phyloP scores from a whole-genome alignment of 2,113 vertebrate genomes.

The Zapus hudsonius region DNA sequence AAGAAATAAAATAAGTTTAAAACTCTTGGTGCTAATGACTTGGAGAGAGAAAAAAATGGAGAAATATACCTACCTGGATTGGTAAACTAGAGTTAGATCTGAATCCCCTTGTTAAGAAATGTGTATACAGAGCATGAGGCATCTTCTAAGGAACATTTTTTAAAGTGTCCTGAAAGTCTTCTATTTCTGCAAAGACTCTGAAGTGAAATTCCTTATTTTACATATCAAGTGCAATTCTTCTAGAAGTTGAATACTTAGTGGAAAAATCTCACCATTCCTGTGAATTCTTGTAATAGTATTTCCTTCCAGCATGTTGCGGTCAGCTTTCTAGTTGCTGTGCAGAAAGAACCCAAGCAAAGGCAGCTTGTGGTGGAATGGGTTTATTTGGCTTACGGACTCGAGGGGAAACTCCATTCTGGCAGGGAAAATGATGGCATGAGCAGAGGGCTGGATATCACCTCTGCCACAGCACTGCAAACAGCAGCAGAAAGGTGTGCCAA shows the following conservation, averaged over 20 bases:
- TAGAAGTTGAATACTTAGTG: not conserved
- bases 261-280: not conserved
- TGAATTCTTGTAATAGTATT: not conserved
- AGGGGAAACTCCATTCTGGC: too few species aligned
- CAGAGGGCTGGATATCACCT: too few species aligned
- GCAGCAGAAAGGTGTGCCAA: too few species aligned
- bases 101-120: not conserved
- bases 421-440: too few species aligned
- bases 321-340: too few species aligned
- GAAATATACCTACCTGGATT: not conserved
- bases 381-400: too few species aligned
- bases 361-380: too few species aligned
- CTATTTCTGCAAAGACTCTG: not conserved
- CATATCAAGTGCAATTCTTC: not conserved
- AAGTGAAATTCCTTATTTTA: not conserved
- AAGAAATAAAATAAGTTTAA: not conserved
- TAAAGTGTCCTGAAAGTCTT: not conserved
- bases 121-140: not conserved
- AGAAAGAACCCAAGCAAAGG: too few species aligned
- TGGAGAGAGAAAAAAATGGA: not conserved
- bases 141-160: not conserved
- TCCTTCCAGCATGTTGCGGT: not conserved
- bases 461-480: too few species aligned
- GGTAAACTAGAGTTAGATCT: not conserved
- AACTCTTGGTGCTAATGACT: not conserved